phyloP scores from a whole-genome alignment of 2,797 vertebrate species.

The Diceros bicornis region DNA sequence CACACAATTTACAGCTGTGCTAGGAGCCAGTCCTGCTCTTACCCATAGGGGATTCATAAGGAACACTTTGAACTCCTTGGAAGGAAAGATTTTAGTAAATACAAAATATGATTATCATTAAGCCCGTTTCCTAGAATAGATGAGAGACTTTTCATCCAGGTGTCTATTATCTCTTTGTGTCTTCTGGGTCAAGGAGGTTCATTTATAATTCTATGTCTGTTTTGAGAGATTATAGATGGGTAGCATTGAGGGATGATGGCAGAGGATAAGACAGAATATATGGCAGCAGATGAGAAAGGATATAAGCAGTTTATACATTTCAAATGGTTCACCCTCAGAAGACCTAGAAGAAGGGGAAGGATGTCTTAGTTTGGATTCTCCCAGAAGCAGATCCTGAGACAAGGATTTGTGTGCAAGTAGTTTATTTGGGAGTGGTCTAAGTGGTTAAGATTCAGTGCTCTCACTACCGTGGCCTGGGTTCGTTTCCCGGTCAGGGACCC shows the following conservation, averaged over 20 bases:
- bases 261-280: constrained; percentile 25
- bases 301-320: not conserved
- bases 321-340: not conserved
- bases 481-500: too few relatives aligned
- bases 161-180: constrained; percentile 37
- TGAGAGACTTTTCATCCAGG: constrained; percentile 72
- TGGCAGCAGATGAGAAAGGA: not conserved
- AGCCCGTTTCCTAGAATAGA: constrained; percentile 62
- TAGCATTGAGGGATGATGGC: not conserved
- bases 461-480: too few relatives aligned
- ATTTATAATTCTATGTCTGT: constrained; percentile 14
- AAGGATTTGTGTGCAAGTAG: not conserved
- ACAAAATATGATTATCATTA: constrained; percentile 62
- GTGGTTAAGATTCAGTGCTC: too few relatives aligned
- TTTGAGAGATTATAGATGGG: constrained; percentile 25
- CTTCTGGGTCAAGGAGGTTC: not conserved
- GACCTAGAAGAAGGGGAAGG: not conserved
- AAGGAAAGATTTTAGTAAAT: constrained; percentile 55
- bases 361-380: not conserved
- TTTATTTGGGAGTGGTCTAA: not conserved
- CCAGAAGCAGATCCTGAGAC: not conserved
- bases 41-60: not conserved
- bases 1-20: not conserved
- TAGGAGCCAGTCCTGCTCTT: not conserved
- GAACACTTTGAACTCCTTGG: constrained; percentile 69